These are phyloP conservation scores for Saccostrea echinata DNA, from an alignment of 1,140 invertebrate genomes.

Conservation along the genomic window DNA sequence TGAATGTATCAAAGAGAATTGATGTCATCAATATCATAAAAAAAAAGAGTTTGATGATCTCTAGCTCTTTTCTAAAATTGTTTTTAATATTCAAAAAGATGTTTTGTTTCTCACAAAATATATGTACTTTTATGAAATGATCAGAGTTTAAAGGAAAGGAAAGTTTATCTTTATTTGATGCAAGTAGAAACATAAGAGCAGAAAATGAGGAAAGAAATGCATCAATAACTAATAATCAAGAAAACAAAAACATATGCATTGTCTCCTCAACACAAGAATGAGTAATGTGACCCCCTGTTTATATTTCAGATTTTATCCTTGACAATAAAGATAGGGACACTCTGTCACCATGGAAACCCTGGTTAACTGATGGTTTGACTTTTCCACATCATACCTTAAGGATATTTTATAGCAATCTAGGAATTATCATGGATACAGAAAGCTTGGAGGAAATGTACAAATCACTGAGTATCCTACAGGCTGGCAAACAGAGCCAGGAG, in stretches of 20 bases:
- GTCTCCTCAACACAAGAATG: neutral
- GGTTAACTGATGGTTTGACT: constrained; percentile 68
- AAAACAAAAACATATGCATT: neutral
- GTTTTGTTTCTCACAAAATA: too few species aligned
- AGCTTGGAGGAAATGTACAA: constrained; percentile 71
- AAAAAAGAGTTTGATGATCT: neutral
- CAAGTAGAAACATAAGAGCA: too few species aligned
- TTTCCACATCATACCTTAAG: constrained; percentile 74
- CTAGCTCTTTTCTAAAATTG: neutral
- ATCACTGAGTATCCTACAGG: constrained; percentile 96
- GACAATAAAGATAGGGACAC: constrained; percentile 72
- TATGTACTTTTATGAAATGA: too few species aligned
- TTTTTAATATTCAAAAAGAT: too few species aligned
- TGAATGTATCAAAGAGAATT: neutral
- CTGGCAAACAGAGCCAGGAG: constrained; percentile 82
- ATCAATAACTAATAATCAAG: too few species aligned
- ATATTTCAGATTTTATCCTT: constrained; percentile 74
- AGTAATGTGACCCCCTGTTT: neutral
- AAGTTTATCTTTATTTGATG: too few species aligned
- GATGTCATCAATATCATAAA: neutral
- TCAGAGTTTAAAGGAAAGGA: too few species aligned
- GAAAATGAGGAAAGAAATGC: too few species aligned
- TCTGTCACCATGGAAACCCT: constrained; percentile 73
- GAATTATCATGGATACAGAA: constrained; percentile 70
- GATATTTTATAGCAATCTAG: constrained; percentile 67